phyloP scores from a whole-genome alignment of 2,888 invertebrate species.

The Scaeva pyrastri region DNA sequence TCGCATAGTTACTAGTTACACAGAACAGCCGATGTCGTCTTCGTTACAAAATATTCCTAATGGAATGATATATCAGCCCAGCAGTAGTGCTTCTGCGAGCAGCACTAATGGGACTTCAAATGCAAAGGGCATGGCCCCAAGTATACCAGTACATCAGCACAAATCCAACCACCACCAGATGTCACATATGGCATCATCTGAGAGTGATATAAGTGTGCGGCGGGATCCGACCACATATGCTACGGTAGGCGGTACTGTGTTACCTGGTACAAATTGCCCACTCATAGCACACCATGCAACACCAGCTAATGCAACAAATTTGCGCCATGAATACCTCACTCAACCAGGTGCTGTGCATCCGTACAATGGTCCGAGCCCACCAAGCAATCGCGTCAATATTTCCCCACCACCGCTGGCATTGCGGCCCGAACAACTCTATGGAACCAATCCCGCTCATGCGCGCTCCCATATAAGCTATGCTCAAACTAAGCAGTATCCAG shows the following conservation, averaged over 20 bases:
- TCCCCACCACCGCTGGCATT: constrained; percentile 81
- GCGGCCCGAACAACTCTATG: constrained; percentile 80
- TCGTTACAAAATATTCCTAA: constrained; percentile 84
- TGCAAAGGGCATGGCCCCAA: constrained; percentile 77
- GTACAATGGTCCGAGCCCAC: constrained; percentile 78
- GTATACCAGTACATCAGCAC: constrained; percentile 76
- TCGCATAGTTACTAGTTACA: constrained; percentile 82
- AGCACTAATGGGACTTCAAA: constrained; percentile 76
- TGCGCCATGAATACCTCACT: constrained; percentile 81
- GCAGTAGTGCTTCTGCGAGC: constrained; percentile 77
- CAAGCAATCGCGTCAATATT: constrained; percentile 80
- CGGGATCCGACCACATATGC: constrained; percentile 79
- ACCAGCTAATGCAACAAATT: constrained; percentile 80
- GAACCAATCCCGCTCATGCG: constrained; percentile 62
- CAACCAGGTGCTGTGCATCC: constrained; percentile 78
- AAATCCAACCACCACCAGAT: constrained; percentile 81
- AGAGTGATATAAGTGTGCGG: constrained; percentile 81
- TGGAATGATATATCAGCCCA: constrained; percentile 82
- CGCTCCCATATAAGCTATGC: constrained; percentile 81
- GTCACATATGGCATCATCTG: constrained; percentile 80
- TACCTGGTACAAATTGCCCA: constrained; percentile 78
- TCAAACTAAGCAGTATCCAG: constrained; percentile 81
- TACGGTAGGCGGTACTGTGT: constrained; percentile 77
- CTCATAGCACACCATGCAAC: constrained; percentile 82
- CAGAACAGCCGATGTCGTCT: constrained; percentile 83